phyloP scores from a whole-genome alignment of 2,113 vertebrate genomes.

The Rynchops niger region DNA sequence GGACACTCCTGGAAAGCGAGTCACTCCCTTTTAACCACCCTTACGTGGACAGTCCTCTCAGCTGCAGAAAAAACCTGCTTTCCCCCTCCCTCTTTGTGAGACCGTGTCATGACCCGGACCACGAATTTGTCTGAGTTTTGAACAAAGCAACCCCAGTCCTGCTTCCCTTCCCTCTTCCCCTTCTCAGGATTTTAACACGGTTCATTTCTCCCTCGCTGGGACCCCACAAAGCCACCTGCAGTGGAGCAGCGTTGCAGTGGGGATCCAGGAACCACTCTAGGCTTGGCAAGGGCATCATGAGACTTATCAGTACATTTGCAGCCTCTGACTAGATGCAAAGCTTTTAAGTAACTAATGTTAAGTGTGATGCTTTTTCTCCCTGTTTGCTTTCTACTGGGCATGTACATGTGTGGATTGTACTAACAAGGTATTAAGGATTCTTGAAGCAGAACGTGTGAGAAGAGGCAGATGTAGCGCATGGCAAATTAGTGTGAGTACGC shows the following conservation, averaged over 20 bases:
- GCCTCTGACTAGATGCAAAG: neutral
- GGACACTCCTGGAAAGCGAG: neutral
- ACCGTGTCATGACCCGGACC: neutral
- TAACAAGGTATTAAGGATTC: conserved; percentile 20
- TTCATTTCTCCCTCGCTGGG: neutral
- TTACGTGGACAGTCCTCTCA: neutral
- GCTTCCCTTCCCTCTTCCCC: neutral
- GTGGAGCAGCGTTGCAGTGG: neutral
- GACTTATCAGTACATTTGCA: neutral
- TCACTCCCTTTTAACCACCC: neutral
- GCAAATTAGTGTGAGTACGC: neutral
- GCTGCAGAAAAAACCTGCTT: neutral
- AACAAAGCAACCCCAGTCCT: neutral
- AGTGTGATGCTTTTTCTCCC: neutral
- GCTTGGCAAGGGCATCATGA: neutral
- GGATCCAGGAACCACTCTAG: neutral
- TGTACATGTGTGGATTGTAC: neutral
- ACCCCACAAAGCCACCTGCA: neutral
- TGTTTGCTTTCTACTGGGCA: neutral
- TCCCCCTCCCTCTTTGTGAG: neutral
- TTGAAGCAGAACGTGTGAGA: neutral
- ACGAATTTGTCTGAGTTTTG: neutral
- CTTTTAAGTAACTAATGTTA: neutral
- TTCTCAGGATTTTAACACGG: neutral
- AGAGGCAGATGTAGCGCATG: neutral